Percentiles rank a stretch among this genome's conserved stretches.
Evolutionary conservation across 2,888 invertebrate genomes (phyloP).

Genomic region (Chloromyia formosa): DNA sequence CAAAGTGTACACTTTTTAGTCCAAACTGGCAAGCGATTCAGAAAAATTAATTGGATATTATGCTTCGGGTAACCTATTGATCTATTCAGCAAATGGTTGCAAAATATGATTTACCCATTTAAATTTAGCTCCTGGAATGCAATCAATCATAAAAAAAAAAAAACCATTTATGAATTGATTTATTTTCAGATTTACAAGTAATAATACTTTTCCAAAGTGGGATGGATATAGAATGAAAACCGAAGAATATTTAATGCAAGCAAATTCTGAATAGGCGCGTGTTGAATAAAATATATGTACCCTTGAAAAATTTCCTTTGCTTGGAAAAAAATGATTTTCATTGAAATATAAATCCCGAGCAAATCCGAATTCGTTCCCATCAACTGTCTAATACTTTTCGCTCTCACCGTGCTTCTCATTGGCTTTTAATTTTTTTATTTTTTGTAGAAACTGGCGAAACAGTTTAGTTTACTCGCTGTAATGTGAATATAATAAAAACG

Average conservation of each 20-base stretch:
- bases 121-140: too few relatives aligned
- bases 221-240: too few relatives aligned
- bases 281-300: background rate
- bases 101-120: too few relatives aligned
- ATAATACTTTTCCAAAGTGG: too few relatives aligned
- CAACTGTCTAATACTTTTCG: background rate
- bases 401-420: background rate
- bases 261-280: background rate
- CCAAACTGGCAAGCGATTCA: too few relatives aligned
- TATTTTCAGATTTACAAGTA: too few relatives aligned
- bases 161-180: too few relatives aligned
- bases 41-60: background rate
- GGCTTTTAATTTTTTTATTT: background rate
- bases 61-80: background rate
- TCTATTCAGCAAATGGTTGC: too few relatives aligned
- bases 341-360: background rate
- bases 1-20: background rate
- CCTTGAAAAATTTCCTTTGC: conserved; percentile 6
- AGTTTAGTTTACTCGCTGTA: background rate
- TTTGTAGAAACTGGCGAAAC: background rate
- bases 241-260: background rate
- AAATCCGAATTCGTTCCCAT: background rate
- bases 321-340: background rate
- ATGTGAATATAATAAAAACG: background rate
- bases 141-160: too few relatives aligned